phyloP scores from a whole-genome alignment of 2,113 vertebrate species.

The Hucho hucho region DNA sequence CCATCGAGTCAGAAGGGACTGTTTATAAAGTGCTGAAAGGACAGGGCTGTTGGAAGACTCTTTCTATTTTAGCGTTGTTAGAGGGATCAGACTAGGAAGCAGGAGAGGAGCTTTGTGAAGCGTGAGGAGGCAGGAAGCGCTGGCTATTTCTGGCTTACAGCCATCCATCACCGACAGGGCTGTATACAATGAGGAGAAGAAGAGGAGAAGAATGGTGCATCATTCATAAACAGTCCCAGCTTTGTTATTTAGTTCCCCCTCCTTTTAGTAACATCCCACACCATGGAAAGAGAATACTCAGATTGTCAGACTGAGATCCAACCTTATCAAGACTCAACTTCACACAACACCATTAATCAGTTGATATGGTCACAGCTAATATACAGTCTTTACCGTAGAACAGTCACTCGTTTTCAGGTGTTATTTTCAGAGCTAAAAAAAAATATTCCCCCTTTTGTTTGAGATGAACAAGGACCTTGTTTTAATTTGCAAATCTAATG shows the following conservation, averaged over 20 bases:
- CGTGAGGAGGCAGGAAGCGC: slow-evolving; percentile 12
- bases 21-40: slow-evolving; percentile 33
- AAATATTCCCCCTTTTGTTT: slow-evolving; percentile 8
- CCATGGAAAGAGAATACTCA: not conserved
- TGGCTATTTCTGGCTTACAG: slow-evolving; percentile 43
- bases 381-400: slow-evolving; percentile 6
- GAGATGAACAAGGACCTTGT: slow-evolving; percentile 56
- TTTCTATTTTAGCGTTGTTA: slow-evolving; percentile 41
- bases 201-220: slow-evolving; percentile 18
- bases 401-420: slow-evolving; percentile 6
- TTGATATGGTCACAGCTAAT: slow-evolving; percentile 14
- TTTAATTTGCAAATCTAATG: slow-evolving; percentile 55
- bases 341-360: slow-evolving; percentile 1
- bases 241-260: not conserved
- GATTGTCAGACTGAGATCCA: not conserved
- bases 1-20: slow-evolving; percentile 36
- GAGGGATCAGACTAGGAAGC: slow-evolving; percentile 37
- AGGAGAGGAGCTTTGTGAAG: not conserved
- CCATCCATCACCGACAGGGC: slow-evolving; percentile 45
- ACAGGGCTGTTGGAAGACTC: not conserved
- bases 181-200: slow-evolving; percentile 2
- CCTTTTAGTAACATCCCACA: slow-evolving; percentile 27
- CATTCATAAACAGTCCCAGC: slow-evolving; percentile 37
- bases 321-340: slow-evolving; percentile 40
- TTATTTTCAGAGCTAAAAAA: not conserved